These are phyloP conservation scores for Cynopterus sphinx DNA, from an alignment of 2,797 vertebrate species.

Conservation along the genomic window DNA sequence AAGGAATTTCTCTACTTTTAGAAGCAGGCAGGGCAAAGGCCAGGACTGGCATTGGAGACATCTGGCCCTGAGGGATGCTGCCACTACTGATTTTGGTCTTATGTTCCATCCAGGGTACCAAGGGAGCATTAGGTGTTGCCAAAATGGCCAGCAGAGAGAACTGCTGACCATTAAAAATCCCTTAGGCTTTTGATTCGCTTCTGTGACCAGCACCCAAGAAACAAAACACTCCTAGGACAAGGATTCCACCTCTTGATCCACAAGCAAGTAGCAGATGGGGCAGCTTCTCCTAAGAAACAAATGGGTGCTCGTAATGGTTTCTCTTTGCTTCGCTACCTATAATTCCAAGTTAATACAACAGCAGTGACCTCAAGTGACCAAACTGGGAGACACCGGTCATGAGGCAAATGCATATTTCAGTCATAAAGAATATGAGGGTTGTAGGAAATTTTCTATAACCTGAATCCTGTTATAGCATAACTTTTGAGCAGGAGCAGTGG, in stretches of 20 bases:
- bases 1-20: neutral
- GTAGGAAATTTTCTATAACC: neutral
- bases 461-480: neutral
- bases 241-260: neutral
- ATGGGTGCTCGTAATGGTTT: neutral
- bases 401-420: neutral
- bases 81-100: neutral
- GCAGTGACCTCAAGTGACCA: neutral
- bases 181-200: neutral
- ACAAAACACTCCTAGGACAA: neutral
- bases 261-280: neutral
- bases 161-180: neutral
- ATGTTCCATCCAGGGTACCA: neutral
- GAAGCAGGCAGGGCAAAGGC: neutral
- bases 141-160: neutral
- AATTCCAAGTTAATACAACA: neutral
- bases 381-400: neutral
- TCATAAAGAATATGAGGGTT: neutral
- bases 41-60: neutral
- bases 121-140: neutral
- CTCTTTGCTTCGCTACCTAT: neutral
- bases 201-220: neutral
- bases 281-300: neutral
- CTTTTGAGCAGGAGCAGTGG: neutral
- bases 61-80: neutral